These are phyloP conservation scores for Ailurus styani DNA, from an alignment of 2,113 vertebrate species.

Conservation along the genomic window DNA sequence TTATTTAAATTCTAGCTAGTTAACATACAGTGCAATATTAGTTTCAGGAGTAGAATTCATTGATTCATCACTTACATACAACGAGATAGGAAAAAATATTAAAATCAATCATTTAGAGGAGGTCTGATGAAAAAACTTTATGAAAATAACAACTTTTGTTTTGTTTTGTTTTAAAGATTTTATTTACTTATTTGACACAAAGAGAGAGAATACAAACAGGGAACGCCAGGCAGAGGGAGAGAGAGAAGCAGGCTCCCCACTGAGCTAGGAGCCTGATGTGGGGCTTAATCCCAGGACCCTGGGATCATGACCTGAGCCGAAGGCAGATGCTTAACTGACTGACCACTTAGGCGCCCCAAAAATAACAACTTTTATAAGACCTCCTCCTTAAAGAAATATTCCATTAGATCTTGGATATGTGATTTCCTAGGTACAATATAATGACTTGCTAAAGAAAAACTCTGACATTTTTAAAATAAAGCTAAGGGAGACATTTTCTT, in stretches of 20 bases:
- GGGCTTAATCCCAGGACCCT: not conserved
- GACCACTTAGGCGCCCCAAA: not conserved
- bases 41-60: not conserved
- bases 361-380: not conserved
- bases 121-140: not conserved
- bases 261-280: not conserved
- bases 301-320: not conserved
- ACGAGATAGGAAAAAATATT: not conserved
- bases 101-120: not conserved
- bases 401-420: not conserved
- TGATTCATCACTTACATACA: not conserved
- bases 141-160: not conserved
- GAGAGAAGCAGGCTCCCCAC: not conserved
- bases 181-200: not conserved
- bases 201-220: no score
- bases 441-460: not conserved
- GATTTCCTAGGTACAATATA: not conserved
- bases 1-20: not conserved
- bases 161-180: no score
- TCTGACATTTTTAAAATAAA: constrained; percentile 27
- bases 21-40: not conserved
- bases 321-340: not conserved
- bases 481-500: not conserved
- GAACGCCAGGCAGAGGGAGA: not conserved
- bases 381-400: not conserved